phyloP scores from a whole-genome alignment of 1,140 invertebrate species.

The Caenorhabditis tropicalis region DNA sequence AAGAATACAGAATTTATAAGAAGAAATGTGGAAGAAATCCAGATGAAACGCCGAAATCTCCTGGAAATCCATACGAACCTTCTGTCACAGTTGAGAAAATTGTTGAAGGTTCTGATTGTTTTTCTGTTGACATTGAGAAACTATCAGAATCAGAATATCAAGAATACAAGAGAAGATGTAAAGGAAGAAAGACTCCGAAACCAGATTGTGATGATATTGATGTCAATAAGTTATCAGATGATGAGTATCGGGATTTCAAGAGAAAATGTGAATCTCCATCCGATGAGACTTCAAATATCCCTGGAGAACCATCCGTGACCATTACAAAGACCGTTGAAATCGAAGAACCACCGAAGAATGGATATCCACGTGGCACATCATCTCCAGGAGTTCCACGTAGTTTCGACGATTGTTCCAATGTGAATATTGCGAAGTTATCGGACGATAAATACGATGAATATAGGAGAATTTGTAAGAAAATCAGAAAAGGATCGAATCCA shows the following conservation, averaged over 20 bases:
- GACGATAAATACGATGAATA: conserved; percentile 7
- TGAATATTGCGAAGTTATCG: background rate
- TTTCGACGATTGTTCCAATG: conserved; percentile 1
- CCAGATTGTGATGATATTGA: background rate
- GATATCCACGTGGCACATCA: background rate
- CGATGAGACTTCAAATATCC: too few species aligned
- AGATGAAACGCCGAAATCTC: background rate
- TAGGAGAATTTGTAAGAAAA: background rate
- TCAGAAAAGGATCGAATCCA: background rate
- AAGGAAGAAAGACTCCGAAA: background rate
- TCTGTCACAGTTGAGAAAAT: too few species aligned
- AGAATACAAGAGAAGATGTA: background rate
- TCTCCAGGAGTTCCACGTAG: background rate
- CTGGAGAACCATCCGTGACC: background rate
- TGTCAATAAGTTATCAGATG: background rate
- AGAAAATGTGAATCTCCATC: background rate
- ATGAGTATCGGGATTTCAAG: background rate
- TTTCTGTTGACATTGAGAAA: too few species aligned
- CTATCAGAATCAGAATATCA: background rate
- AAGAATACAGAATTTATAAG: background rate
- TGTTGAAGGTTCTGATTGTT: too few species aligned
- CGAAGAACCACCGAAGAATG: background rate
- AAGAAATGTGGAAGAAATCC: background rate
- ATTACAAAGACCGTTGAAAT: background rate
- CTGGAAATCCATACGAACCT: background rate